Base-by-base conservation (phyloP, 1,140 invertebrate genomes). In the Schlechtendalia chinensis region DNA sequence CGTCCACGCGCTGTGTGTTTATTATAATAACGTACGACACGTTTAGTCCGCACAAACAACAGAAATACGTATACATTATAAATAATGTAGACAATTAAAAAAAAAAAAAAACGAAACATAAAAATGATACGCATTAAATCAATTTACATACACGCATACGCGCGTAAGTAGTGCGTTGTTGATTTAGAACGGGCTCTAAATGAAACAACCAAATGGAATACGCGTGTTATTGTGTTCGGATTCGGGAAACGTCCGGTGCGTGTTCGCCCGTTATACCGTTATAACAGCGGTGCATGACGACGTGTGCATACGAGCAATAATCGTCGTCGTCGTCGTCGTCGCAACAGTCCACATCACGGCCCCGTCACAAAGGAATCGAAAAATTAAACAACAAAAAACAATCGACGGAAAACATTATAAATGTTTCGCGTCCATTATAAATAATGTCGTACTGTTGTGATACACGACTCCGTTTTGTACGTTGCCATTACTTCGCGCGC, bases 51-150 rank as follows among this genome's bases (percentile, higher is more conserved):
- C 32, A 39, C 32, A 39, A 3, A 39, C 29, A 17, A 11, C 27
- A 29, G 14, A 65, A 10, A 65, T 17, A 10, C 27, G 11, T 32
- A 32, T 32, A 63, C 3, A 14, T 59, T 10, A 61, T 29, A 61
- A 39, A 39, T 27, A 4, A 61, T 17, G 27, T 5, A n/a, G 12
- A 14, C 22, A 69, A 69, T 69, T 69, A 69, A 69, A 58, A n/a
- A 65, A 47, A 22, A n/a, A n/a, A n/a, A n/a, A n/a, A n/a, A n/a
- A n/a, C n/a, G n/a, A n/a, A 39, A 69, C 39, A 69, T 45, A 45
- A 67, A 67, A 67, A 69, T 47, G 65, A 69, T 69, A 69, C 39
- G 65, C 39, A 12, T 47, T 22, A 45, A 69, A 69, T 69, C 65
- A 29, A 69, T 69, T 69, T 69, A 22, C 65, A 69, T 69, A 69